Evolutionary conservation across 2,888 invertebrate genomes (phyloP).

Genomic region (Xanthorhoe designata): DNA sequence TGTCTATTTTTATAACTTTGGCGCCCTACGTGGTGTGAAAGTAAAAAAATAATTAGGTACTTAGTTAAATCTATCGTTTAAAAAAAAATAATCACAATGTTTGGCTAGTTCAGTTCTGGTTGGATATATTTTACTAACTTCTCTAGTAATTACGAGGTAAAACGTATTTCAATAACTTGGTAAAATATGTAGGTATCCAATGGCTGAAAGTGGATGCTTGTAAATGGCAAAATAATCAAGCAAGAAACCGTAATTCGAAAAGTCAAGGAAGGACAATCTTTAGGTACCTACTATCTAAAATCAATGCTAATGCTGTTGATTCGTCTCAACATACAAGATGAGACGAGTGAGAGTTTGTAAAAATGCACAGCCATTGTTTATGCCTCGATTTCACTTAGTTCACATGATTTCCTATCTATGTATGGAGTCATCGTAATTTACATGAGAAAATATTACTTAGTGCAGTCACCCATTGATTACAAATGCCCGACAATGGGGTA

Average conservation of each 20-base stretch:
- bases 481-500: slow-evolving; percentile 7
- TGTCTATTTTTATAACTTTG: background rate
- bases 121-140: too few species aligned
- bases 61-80: too few species aligned
- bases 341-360: slow-evolving; percentile 73
- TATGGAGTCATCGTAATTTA: slow-evolving; percentile 47
- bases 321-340: slow-evolving; percentile 31
- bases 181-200: too few species aligned
- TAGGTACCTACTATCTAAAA: background rate
- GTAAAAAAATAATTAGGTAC: too few species aligned
- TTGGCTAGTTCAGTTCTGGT: too few species aligned
- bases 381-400: slow-evolving; percentile 75
- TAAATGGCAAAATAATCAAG: background rate
- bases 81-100: too few species aligned
- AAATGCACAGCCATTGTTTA: slow-evolving; percentile 73
- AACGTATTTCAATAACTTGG: too few species aligned
- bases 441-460: slow-evolving; percentile 41
- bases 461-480: slow-evolving; percentile 18
- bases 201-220: too few species aligned
- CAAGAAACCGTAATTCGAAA: too few species aligned
- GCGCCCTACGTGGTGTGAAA: too few species aligned
- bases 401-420: slow-evolving; percentile 70
- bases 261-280: too few species aligned
- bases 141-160: too few species aligned
- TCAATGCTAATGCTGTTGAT: background rate